phyloP scores from a whole-genome alignment of 2,113 vertebrate species.

The Prinia subflava region DNA sequence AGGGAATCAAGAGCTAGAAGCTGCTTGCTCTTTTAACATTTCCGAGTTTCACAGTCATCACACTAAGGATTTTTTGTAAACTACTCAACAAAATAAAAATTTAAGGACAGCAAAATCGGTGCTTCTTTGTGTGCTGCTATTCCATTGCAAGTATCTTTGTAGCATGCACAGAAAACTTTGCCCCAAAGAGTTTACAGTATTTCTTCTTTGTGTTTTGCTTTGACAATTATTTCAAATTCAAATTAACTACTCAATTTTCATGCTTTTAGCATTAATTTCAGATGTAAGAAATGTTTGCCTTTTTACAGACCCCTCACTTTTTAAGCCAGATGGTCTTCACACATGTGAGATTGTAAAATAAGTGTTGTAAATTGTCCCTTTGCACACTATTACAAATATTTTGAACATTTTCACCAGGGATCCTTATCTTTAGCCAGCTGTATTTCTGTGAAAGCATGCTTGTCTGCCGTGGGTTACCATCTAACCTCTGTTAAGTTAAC shows the following conservation, averaged over 20 bases:
- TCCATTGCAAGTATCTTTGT: neutral
- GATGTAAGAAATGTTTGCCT: neutral
- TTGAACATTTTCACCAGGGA: neutral
- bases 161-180: neutral
- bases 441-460: neutral
- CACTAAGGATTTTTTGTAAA: neutral
- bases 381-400: neutral
- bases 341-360: neutral
- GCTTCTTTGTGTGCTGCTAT: neutral
- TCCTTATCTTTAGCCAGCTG: neutral
- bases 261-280: neutral
- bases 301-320: neutral
- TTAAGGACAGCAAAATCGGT: neutral
- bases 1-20: neutral
- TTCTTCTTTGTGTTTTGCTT: neutral
- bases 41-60: neutral
- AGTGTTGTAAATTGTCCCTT: neutral
- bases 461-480: neutral
- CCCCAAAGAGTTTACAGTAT: neutral
- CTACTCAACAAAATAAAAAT: neutral
- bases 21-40: neutral
- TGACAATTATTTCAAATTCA: neutral
- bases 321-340: neutral
- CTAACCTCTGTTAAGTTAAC: neutral
- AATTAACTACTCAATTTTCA: neutral